These are phyloP conservation scores for Carollia perspicillata DNA, from an alignment of 2,113 vertebrate genomes.

Conservation along the genomic window DNA sequence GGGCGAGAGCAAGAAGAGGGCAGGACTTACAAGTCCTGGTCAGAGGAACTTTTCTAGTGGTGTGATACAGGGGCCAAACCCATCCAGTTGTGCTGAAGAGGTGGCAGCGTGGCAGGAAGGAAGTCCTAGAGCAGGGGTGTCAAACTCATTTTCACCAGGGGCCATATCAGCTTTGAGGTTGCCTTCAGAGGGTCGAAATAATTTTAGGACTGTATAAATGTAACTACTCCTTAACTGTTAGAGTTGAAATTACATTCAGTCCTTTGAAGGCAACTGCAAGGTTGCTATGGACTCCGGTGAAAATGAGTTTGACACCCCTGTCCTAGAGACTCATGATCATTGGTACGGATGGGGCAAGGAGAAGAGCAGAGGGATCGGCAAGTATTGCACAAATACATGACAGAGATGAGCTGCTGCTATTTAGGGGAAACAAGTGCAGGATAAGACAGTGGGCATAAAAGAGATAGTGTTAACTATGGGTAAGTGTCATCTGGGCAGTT, in stretches of 20 bases:
- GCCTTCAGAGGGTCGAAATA: too few relatives aligned
- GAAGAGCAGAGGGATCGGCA: not conserved
- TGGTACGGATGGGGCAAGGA: too few relatives aligned
- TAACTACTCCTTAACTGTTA: too few relatives aligned
- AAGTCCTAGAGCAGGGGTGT: not conserved
- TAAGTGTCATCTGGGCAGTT: not conserved
- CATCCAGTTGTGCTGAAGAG: fast-evolving
- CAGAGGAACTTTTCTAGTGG: not conserved
- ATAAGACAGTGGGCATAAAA: too few relatives aligned
- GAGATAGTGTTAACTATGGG: not conserved
- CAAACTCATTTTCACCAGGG: too few relatives aligned
- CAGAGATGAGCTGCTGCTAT: too few relatives aligned
- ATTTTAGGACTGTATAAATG: too few relatives aligned
- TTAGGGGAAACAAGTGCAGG: fast-evolving
- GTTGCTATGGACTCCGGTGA: too few relatives aligned
- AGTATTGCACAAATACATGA: too few relatives aligned
- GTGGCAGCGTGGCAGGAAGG: not conserved
- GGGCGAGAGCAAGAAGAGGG: not conserved
- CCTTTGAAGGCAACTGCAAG: too few relatives aligned
- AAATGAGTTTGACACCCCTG: not conserved
- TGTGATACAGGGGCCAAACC: not conserved
- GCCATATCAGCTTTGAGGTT: too few relatives aligned
- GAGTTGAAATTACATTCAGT: too few relatives aligned
- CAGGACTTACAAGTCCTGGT: not conserved
- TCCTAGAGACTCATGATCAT: fast-evolving